Percentiles rank a stretch among this genome's conserved stretches.
Conservation (phyloP, 53 echinoderm and acorn worm genomes). For the Paracentrotus lividus region DNA sequence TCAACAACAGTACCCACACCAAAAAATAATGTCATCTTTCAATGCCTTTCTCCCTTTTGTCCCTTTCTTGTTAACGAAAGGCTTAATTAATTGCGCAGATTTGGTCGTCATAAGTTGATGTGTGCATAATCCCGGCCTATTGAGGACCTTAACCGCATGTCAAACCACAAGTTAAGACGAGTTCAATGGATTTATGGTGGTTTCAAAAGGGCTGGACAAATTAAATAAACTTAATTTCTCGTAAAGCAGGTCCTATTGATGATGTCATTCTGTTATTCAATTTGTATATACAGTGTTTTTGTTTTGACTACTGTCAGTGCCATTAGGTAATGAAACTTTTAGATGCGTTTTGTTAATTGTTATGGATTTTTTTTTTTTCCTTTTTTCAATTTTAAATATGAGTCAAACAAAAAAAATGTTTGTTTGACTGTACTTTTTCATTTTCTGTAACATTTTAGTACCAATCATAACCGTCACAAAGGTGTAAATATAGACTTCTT, state of each 20-base stretch:
- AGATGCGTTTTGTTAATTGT: neutral
- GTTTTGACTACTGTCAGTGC: neutral
- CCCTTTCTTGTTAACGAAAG: neutral
- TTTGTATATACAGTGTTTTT: neutral
- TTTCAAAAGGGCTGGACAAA: neutral
- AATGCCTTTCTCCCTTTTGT: neutral
- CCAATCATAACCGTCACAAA: too few species aligned
- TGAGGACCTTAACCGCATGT: neutral
- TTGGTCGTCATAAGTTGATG: neutral
- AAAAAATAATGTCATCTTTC: neutral
- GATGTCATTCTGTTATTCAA: neutral
- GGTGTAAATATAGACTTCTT: too few species aligned
- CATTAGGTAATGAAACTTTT: neutral
- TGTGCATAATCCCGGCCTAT: neutral
- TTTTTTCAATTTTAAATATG: neutral
- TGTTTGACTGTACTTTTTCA: too few species aligned
- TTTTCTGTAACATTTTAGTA: too few species aligned
- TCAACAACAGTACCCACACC: neutral
- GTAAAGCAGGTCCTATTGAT: neutral
- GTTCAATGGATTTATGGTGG: neutral
- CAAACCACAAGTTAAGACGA: neutral
- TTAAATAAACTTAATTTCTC: neutral
- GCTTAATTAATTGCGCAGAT: slow-evolving; percentile 25
- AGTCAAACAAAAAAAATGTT: neutral
- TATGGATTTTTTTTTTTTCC: neutral